A percentile compares a stretch with the other conserved stretches of the same genome.
Evolutionary conservation across 2,113 vertebrate species (phyloP).

Genomic region (Parus major): DNA sequence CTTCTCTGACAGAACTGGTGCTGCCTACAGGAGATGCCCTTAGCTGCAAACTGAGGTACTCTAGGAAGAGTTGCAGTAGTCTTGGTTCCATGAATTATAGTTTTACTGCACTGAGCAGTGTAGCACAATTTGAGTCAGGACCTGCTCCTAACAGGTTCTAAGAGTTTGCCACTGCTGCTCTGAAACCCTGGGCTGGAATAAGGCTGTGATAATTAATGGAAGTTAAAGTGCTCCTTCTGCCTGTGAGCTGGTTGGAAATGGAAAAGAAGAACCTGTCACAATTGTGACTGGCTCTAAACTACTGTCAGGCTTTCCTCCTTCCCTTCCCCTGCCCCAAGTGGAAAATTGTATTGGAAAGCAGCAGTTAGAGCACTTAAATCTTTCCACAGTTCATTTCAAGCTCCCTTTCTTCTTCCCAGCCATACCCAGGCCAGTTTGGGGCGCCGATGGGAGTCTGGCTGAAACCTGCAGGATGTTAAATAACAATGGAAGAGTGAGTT

Average conservation of each 20-base stretch:
- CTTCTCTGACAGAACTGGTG: neutral
- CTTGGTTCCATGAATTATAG: neutral
- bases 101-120: neutral
- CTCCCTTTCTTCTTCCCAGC: slow-evolving; percentile 62
- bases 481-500: slow-evolving; percentile 54
- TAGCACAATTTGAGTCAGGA: neutral
- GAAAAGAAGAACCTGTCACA: slow-evolving; percentile 67
- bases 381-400: slow-evolving; percentile 69
- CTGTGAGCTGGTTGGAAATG: slow-evolving; percentile 52
- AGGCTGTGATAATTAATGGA: slow-evolving; percentile 23
- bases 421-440: slow-evolving; percentile 55
- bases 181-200: neutral
- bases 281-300: slow-evolving; percentile 62
- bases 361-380: slow-evolving; percentile 62
- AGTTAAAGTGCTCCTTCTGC: slow-evolving; percentile 35
- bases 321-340: slow-evolving; percentile 54
- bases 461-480: slow-evolving; percentile 52
- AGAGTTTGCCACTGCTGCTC: neutral
- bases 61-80: neutral
- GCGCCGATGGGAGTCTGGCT: slow-evolving; percentile 47
- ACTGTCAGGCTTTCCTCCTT: slow-evolving; percentile 55
- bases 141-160: neutral
- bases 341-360: slow-evolving; percentile 66
- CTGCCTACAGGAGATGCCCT: neutral
- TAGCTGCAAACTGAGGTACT: neutral